Evolutionary conservation across 2,113 vertebrate species (phyloP).

Genomic region (Pedionomus torquatus): DNA sequence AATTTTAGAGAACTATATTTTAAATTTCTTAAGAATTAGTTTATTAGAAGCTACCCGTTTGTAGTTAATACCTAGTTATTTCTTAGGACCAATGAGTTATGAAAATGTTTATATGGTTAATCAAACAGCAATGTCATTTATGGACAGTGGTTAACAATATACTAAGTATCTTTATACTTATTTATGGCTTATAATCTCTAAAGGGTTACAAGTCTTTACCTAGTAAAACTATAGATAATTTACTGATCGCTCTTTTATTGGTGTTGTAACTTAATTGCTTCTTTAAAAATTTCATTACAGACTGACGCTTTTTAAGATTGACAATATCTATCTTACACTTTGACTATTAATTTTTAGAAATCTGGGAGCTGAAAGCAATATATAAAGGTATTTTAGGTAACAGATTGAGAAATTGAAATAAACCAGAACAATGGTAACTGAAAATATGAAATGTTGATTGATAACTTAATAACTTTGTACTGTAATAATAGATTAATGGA

Average conservation of each 20-base stretch:
- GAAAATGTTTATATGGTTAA: constrained; percentile 27
- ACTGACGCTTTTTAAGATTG: constrained; percentile 20
- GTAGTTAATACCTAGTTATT: background rate
- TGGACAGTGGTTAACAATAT: constrained; percentile 35
- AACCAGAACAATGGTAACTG: background rate
- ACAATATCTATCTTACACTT: constrained; percentile 19
- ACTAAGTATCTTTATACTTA: constrained; percentile 37
- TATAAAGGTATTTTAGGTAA: background rate
- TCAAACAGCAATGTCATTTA: constrained; percentile 1
- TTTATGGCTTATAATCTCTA: constrained; percentile 45
- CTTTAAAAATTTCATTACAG: constrained; percentile 30
- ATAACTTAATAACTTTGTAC: background rate
- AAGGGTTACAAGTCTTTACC: constrained; percentile 32
- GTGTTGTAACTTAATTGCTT: background rate
- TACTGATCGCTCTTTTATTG: constrained; percentile 44
- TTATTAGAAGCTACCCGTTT: background rate
- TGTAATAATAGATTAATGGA: background rate
- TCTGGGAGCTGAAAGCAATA: background rate
- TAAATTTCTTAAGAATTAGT: background rate
- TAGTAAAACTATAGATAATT: constrained; percentile 52
- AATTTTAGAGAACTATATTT: background rate
- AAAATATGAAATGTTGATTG: background rate
- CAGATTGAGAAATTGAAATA: background rate
- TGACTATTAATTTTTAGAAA: background rate
- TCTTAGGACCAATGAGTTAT: background rate